Evolutionary conservation across 2,888 invertebrate genomes (phyloP), one percentile per base, ranked within the genome.

Genomic region (Molorchus minor): DNA sequence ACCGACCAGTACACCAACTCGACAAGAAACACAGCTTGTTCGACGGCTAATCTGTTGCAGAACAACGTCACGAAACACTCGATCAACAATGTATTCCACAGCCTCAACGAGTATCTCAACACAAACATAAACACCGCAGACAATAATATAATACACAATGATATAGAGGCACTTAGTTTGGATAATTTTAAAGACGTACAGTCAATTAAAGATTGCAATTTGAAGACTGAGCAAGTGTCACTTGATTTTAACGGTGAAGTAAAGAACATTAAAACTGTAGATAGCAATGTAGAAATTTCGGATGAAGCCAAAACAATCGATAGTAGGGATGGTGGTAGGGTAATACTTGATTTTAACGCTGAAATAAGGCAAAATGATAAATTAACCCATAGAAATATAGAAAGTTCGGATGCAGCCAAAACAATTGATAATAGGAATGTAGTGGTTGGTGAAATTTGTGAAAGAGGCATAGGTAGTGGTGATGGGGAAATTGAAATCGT

Each of bases 11-110:
- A 78, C 30, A 52, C 8, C 21, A 61, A 47, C 52, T 16, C 45
- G n/a, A 3, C 33, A n/a, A 58, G 53, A 41, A 54, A 46, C 17
- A 29, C 51, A 10, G 25, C 44, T n/a, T 49, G 58, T 5, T 15
- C 56, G 16, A n/a, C 60, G 8, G 12, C 51, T 54, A 35, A 52
- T 36, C 17, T 36, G 2, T 45, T 19, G 15, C 59, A 51, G 25
- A 60, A 60, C 58, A 61, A 49, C 21, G 57, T 70, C 16, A 69
- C 74, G 7, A 81, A 81, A 62, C 80, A 81, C 64, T 79, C 80
- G 19, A 86, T 87, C 49, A 86, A 86, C 54, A 87, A 87, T 71
- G 87, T 88, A 20, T 87, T 87, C 65, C 85, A 83, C 69, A 87
- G 87, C 72, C 78, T 88, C 47, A 86, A 87, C 61, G 87, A 88